Evolutionary conservation across 92 coral and sea anemone genomes (phyloP), one percentile per base, ranked within the genome.

Genomic region (Phenganax subtilis): DNA sequence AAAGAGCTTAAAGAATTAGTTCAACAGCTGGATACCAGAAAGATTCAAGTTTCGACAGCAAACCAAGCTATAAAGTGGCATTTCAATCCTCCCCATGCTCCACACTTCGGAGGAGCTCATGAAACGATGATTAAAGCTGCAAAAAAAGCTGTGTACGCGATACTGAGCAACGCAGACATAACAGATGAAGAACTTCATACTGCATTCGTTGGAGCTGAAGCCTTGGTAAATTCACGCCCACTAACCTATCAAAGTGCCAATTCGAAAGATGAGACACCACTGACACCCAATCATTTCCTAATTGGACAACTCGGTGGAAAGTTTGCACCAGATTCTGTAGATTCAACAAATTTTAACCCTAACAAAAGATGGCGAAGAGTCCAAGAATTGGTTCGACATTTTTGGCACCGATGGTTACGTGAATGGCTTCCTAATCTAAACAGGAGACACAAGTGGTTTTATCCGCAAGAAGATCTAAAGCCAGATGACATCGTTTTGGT

Each of bases 261-360:
- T 75, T 68, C 74, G 11, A 83, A 79, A 70, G 91, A 88, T 67
- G 85, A 89, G n/a, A 61, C 74, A 6, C 88, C 85, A 4, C 73
- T 89, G 58, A 87, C 88, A 14, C 92, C 86, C 0, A 89, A 84
- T 64, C 90, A 89, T 69, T 86, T 89, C 62, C 73, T 86, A 28
- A 89, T 89, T 65, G 86, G 92, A 6, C 89, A 86, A 7, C 80
- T 86, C 84, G 89, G 92, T 28, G 92, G 92, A 31, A 85, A 89
- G 75, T 56, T 89, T 62, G 88, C 86, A 11, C 92, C 90, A 63
- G 81, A 76, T 9, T 27, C 47, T 10, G 90, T 89, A 20, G 90
- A 89, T 60, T 44, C 53, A 7, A 84, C 89, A 54, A 12, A 80
- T 6, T 77, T 85, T 64, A 83, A 80, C 76, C 89, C 66, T 3